Base-by-base conservation (phyloP, 2,113 vertebrate genomes). In the Tragelaphus buxtoni region DNA sequence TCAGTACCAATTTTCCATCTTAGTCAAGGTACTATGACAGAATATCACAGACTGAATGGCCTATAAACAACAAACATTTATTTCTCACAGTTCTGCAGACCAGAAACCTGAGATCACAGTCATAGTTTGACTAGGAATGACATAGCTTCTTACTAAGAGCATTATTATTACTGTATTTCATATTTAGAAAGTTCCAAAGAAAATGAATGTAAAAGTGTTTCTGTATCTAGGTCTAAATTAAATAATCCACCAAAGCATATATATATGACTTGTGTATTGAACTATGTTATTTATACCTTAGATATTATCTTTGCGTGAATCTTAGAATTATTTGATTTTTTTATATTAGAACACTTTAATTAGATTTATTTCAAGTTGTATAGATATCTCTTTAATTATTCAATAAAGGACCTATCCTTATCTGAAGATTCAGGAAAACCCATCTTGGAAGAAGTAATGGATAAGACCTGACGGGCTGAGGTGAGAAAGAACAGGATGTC, bases 181-280 rank as follows among this genome's bases (percentile, higher is more conserved):
- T 92, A 53, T 91, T 85, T 84, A 60, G 63, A 97, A 97, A 89
- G 51, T 28, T 92, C 6, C 16, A 89, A 72, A 91, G 86, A 76
- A 94, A 87, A 60, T 94, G 28, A 10, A 81, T 89, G 4, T 65
- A 10, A 42, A 39, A 35, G 2, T 55, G 17, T 51, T 18, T 72
- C 61, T 77, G 60, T 63, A 63, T 3, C 7, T 39, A 72, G 65
- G 26, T 28, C 17, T 58, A 91, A 91, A 47, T 96, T 90, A 90
- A 96, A 53, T 81, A 86, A 97, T 74, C 12, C 3, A 76, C 12
- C 39, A 69, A 77, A 20, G 17, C n/a, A 85, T 90, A 42, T 77
- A 30, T 87, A 9, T 93, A 10, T 76, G 53, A 90, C 26, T 56
- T 79, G 63, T 32, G 30, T 22, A 76, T 47, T 56, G 56, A 92